Conservation (phyloP, 1,140 invertebrate species). For the Papilio xuthus region DNA sequence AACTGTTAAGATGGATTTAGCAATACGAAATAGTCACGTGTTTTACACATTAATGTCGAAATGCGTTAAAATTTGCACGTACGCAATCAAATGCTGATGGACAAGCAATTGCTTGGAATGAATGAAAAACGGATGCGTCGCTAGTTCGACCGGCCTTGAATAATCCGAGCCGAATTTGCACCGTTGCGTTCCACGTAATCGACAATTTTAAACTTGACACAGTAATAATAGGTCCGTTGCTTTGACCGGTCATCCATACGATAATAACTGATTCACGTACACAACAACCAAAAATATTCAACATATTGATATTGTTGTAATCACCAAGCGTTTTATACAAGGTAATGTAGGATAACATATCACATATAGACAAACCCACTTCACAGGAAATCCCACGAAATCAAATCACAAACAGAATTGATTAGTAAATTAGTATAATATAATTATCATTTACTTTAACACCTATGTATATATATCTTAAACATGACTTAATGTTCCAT, state of each 20-base stretch:
- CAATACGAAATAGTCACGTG: slow-evolving; percentile 3
- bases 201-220: slow-evolving; percentile 51
- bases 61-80: slow-evolving; percentile 13
- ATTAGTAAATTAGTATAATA: too few relatives aligned
- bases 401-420: too few relatives aligned
- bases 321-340: background rate
- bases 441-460: too few relatives aligned
- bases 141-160: slow-evolving; percentile 70
- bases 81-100: slow-evolving; percentile 26
- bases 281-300: background rate
- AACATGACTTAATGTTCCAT: too few relatives aligned
- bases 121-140: slow-evolving; percentile 61
- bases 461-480: too few relatives aligned
- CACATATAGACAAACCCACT: too few relatives aligned
- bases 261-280: background rate
- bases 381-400: too few relatives aligned
- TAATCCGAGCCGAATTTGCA: slow-evolving; percentile 69
- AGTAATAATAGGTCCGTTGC: slow-evolving; percentile 37
- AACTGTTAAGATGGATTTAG: background rate
- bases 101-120: slow-evolving; percentile 49
- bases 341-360: background rate
- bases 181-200: slow-evolving; percentile 54
- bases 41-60: slow-evolving; percentile 1
- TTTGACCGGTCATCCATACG: background rate
- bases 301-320: background rate